phyloP scores from a whole-genome alignment of 1,140 invertebrate genomes.

The Danaus plexippus region DNA sequence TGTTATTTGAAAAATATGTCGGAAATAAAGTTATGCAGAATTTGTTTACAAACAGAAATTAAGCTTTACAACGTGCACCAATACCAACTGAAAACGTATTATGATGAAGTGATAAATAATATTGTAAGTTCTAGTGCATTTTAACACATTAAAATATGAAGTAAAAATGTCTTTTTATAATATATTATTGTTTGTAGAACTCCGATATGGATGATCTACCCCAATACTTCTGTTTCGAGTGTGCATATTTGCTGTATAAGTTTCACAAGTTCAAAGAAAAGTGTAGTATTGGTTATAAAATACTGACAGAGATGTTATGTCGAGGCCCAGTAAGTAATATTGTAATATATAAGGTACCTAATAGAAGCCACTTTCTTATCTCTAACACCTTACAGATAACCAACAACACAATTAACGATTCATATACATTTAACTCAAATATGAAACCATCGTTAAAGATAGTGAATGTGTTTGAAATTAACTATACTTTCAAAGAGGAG shows the following conservation, averaged over 20 bases:
- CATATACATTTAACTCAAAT: neutral
- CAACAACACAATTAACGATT: neutral
- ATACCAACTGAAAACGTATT: constrained; percentile 47
- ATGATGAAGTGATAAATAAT: constrained; percentile 48
- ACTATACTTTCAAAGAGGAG: neutral
- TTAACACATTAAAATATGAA: neutral
- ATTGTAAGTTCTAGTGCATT: neutral
- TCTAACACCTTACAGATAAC: constrained; percentile 8
- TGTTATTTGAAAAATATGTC: constrained; percentile 15
- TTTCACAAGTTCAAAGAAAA: constrained; percentile 61
- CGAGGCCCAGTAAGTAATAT: constrained; percentile 39
- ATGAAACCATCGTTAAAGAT: constrained; percentile 2
- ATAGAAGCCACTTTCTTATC: neutral
- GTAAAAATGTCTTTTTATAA: neutral
- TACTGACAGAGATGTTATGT: constrained; percentile 38
- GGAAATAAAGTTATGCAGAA: constrained; percentile 50
- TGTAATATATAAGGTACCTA: constrained; percentile 1
- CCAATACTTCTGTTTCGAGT: constrained; percentile 54
- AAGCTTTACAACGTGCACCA: constrained; percentile 44
- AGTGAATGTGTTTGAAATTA: constrained; percentile 5
- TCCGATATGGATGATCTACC: constrained; percentile 38
- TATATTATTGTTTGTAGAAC: constrained; percentile 27
- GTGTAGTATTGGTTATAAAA: constrained; percentile 39
- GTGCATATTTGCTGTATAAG: constrained; percentile 47
- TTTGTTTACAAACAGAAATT: constrained; percentile 44